A percentile compares a stretch with the other conserved stretches of the same genome.
These are phyloP conservation scores for Patella depressa DNA, from an alignment of 2,888 invertebrate species.

Conservation along the genomic window DNA sequence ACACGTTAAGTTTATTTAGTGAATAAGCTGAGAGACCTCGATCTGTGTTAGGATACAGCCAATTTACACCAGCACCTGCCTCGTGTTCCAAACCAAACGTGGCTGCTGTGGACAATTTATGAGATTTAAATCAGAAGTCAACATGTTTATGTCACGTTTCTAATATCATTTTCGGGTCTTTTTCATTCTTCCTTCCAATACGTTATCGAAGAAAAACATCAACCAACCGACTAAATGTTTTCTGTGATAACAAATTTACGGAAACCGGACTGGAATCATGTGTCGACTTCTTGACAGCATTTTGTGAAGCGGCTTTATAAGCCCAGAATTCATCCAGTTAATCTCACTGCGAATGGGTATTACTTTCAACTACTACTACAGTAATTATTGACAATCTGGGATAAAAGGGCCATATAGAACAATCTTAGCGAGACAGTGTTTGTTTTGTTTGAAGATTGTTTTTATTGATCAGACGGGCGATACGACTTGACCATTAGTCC, in stretches of 20 bases:
- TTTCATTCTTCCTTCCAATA: neutral
- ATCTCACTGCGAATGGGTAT: neutral
- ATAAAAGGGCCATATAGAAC: constrained; percentile 6
- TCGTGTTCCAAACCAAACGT: constrained; percentile 1
- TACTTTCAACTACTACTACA: neutral
- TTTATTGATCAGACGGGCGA: neutral
- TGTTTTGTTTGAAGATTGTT: neutral
- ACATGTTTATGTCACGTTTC: constrained; percentile 10
- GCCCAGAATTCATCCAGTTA: too few species aligned
- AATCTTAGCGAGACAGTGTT: neutral
- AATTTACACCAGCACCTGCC: neutral
- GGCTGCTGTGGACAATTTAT: constrained; percentile 1
- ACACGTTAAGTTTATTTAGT: neutral
- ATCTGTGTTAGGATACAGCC: neutral
- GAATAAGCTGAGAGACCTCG: neutral
- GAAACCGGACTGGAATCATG: constrained; percentile 2
- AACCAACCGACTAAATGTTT: constrained; percentile 7
- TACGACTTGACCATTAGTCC: too few species aligned
- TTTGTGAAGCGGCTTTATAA: neutral
- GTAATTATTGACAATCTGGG: constrained; percentile 1
- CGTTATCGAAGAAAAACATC: constrained; percentile 7
- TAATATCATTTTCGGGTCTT: constrained; percentile 6
- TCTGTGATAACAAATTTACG: constrained; percentile 5
- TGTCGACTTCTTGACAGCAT: constrained; percentile 7
- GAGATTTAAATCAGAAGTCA: constrained; percentile 10